Conservation (phyloP, 2,113 vertebrate species). For the Neogale vison region DNA sequence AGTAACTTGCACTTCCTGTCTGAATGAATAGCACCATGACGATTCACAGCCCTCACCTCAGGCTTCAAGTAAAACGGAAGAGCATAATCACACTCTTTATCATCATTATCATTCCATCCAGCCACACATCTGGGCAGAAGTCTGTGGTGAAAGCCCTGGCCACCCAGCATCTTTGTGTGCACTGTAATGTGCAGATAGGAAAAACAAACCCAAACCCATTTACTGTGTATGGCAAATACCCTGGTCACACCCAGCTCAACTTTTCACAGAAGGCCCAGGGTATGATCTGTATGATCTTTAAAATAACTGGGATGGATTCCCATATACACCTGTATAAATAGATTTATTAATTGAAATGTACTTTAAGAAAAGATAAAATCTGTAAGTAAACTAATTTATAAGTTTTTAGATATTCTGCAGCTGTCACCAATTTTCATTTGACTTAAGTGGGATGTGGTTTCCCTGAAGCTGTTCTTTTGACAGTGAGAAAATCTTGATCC, state of each 20-base stretch:
- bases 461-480: background rate
- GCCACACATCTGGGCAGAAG: background rate
- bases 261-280: conserved; percentile 82
- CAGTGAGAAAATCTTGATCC: background rate
- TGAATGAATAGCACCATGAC: background rate
- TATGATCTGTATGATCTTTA: conserved; percentile 86
- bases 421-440: background rate
- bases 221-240: conserved; percentile 89
- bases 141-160: background rate
- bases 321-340: conserved; percentile 88
- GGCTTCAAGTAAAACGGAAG: fast-evolving
- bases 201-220: conserved; percentile 84
- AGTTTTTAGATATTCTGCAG: conserved; percentile 69
- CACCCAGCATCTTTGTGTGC: conserved; percentile 39
- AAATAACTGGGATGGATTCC: conserved; percentile 80
- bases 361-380: conserved; percentile 88
- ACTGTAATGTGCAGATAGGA: conserved; percentile 83
- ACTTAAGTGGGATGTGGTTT: background rate
- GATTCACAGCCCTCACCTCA: background rate
- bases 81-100: background rate
- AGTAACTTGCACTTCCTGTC: background rate
- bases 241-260: conserved; percentile 78
- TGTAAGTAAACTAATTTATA: conserved; percentile 97
- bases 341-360: conserved; percentile 93
- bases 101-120: conserved; percentile 23